phyloP scores from a whole-genome alignment of 2,113 vertebrate species.

The Gyps fulvus region DNA sequence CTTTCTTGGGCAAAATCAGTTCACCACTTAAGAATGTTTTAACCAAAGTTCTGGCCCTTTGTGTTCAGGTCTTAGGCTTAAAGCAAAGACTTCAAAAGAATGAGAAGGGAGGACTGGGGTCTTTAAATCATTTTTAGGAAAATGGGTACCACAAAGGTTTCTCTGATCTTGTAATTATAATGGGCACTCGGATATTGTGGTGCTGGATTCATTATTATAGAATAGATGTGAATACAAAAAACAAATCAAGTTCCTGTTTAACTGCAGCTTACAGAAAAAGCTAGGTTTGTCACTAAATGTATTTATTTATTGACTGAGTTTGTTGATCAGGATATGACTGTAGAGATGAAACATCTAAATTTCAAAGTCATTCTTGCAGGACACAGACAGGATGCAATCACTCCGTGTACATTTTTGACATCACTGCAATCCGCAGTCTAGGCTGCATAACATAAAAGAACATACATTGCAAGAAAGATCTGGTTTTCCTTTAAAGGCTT shows the following conservation, averaged over 20 bases:
- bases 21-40: not conserved
- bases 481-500: slow-evolving; percentile 49
- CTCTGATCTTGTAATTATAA: slow-evolving; percentile 58
- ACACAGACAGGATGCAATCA: slow-evolving; percentile 59
- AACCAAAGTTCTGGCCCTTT: slow-evolving; percentile 23
- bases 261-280: slow-evolving; percentile 54
- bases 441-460: slow-evolving; percentile 62
- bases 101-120: not conserved
- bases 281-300: slow-evolving; percentile 55
- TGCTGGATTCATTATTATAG: slow-evolving; percentile 41
- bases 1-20: not conserved
- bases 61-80: slow-evolving; percentile 36
- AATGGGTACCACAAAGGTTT: slow-evolving; percentile 56
- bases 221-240: slow-evolving; percentile 58
- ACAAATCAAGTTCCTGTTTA: slow-evolving; percentile 64
- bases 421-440: slow-evolving; percentile 20
- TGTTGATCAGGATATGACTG: slow-evolving; percentile 71
- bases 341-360: slow-evolving; percentile 66
- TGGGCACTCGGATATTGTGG: slow-evolving; percentile 20
- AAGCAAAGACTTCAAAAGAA: slow-evolving; percentile 68
- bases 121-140: slow-evolving; percentile 46
- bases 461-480: slow-evolving; percentile 22
- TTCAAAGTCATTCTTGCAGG: slow-evolving; percentile 65
- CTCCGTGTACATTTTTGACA: slow-evolving; percentile 63
- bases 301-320: slow-evolving; percentile 67